phyloP scores from a whole-genome alignment of 2,797 vertebrate genomes.

The Myotis daubentonii region DNA sequence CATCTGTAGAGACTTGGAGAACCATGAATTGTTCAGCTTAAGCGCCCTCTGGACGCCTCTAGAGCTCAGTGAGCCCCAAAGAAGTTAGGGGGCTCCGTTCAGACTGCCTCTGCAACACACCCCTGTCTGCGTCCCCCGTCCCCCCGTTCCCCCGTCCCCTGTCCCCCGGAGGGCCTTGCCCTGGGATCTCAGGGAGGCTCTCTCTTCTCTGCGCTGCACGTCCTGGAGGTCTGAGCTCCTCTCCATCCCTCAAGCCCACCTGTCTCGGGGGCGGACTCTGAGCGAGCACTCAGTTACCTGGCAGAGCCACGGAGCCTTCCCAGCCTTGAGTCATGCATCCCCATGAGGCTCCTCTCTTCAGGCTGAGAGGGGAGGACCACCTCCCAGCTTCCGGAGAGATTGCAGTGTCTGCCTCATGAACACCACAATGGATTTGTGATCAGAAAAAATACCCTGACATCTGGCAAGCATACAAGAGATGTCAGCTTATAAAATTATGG shows the following conservation, averaged over 20 bases:
- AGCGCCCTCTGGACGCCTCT: background rate
- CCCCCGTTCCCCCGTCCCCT: no score
- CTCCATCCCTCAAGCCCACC: background rate
- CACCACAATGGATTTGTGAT: background rate
- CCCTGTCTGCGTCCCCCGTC: background rate
- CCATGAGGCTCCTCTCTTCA: background rate
- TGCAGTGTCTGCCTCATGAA: background rate
- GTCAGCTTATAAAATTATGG: background rate
- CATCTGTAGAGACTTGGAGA: background rate
- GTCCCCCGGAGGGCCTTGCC: background rate
- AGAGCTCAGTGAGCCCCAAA: background rate
- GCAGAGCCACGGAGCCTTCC: background rate
- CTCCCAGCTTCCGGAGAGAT: background rate
- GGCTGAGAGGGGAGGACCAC: background rate
- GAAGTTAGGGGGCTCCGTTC: background rate
- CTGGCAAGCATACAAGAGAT: background rate
- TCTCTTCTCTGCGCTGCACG: background rate
- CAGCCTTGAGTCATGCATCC: fast-evolving
- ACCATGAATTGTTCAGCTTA: background rate
- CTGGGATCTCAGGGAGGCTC: background rate
- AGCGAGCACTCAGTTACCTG: background rate
- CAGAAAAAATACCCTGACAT: background rate
- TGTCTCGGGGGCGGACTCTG: background rate
- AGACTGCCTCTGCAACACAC: background rate
- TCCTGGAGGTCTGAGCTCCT: background rate